Evolutionary conservation across 2,888 invertebrate species (phyloP).

Genomic region (Dilophus febrilis): DNA sequence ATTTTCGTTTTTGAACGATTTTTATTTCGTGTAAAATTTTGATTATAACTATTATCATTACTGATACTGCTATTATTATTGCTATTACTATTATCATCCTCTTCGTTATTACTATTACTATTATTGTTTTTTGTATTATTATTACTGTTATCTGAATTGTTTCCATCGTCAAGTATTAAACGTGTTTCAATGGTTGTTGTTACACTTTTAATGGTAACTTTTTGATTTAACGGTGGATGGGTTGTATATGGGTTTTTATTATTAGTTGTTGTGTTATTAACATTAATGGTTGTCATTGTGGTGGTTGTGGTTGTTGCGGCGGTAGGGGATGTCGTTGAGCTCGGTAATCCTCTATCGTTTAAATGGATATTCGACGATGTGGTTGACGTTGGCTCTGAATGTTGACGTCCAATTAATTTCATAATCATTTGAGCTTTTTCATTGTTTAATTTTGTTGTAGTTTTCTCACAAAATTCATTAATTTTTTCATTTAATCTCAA

Average conservation of each 20-base stretch:
- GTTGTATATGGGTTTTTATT: conserved; percentile 27
- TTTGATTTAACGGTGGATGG: conserved; percentile 22
- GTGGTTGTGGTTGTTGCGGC: neutral
- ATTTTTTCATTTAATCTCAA: conserved; percentile 21
- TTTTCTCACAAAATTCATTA: conserved; percentile 19
- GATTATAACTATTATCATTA: too few species aligned
- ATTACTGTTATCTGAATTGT: neutral
- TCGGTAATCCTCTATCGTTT: too few species aligned
- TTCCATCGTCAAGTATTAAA: neutral
- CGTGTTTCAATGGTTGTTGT: neutral
- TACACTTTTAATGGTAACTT: too few species aligned
- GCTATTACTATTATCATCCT: conserved; percentile 5
- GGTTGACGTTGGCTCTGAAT: conserved; percentile 21
- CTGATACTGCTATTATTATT: conserved; percentile 14
- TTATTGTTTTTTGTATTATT: conserved; percentile 6
- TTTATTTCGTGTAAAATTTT: too few species aligned
- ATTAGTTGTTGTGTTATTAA: conserved; percentile 6
- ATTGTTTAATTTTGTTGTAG: too few species aligned
- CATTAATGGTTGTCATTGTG: neutral
- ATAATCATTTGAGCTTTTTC: conserved; percentile 16
- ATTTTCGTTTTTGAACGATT: conserved; percentile 23
- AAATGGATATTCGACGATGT: neutral
- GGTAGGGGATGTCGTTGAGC: neutral
- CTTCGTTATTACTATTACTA: conserved; percentile 1
- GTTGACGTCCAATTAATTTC: conserved; percentile 19